Evolutionary conservation across 2,797 vertebrate genomes (phyloP).

Genomic region (Enteromius fasciolatus): DNA sequence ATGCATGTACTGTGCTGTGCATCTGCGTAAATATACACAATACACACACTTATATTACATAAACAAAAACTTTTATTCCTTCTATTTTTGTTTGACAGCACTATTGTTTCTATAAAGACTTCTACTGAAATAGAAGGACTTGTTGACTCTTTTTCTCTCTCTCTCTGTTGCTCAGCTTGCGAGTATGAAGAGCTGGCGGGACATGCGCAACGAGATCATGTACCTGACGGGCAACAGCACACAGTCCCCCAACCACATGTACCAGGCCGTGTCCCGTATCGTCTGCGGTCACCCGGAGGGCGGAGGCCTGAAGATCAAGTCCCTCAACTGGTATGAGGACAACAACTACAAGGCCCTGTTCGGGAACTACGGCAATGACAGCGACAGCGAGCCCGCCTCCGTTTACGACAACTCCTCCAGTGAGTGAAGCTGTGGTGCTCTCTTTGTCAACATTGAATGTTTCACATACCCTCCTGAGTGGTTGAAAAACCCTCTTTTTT

Average conservation of each 20-base stretch:
- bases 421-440: constrained; percentile 70
- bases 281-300: constrained; percentile 93
- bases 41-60: too few relatives aligned
- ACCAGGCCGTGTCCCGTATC: constrained; percentile 91
- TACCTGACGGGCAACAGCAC: constrained; percentile 86
- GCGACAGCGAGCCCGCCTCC: constrained; percentile 75
- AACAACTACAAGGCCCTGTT: constrained; percentile 97
- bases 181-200: constrained; percentile 89
- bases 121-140: not conserved
- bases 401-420: constrained; percentile 95
- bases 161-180: constrained; percentile 75
- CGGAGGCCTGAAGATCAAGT: constrained; percentile 95
- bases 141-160: not conserved
- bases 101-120: not conserved
- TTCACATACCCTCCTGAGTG: not conserved
- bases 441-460: not conserved
- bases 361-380: constrained; percentile 82
- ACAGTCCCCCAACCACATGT: constrained; percentile 85
- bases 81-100: too few relatives aligned
- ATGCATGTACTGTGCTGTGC: too few relatives aligned
- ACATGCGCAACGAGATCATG: constrained; percentile 90
- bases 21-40: too few relatives aligned
- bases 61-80: too few relatives aligned
- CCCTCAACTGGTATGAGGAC: constrained; percentile 98
- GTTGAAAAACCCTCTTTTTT: not conserved